Evolutionary conservation across 2,797 vertebrate genomes (phyloP).

Genomic region (Cryptoprocta ferox): DNA sequence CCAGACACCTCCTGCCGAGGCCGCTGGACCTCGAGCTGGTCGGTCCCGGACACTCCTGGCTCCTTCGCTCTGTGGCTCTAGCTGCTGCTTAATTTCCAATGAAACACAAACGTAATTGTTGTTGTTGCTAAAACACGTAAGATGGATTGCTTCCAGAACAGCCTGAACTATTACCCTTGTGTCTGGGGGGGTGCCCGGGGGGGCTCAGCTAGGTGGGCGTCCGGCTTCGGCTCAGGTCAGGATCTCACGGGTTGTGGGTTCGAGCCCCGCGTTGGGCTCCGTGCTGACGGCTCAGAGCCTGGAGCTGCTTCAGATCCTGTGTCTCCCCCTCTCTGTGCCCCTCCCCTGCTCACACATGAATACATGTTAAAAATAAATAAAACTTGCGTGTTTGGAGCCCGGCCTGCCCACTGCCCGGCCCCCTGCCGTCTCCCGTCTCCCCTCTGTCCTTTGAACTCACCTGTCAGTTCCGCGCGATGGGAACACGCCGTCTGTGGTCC

Average conservation of each 20-base stretch:
- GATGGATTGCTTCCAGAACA: background rate
- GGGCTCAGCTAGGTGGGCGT: too few relatives aligned
- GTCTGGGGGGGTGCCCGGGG: background rate
- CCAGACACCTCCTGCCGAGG: too few relatives aligned
- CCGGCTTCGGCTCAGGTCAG: too few relatives aligned
- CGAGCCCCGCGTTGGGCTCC: too few relatives aligned
- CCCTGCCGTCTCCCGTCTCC: background rate
- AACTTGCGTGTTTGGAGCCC: background rate
- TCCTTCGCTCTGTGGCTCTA: background rate
- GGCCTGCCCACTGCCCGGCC: background rate
- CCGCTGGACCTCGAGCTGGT: background rate
- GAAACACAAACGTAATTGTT: background rate
- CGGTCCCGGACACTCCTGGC: background rate
- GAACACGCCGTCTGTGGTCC: background rate
- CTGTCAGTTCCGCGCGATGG: background rate
- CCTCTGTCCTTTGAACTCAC: background rate
- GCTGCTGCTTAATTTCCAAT: background rate
- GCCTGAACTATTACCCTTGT: background rate
- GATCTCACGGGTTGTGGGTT: too few relatives aligned
- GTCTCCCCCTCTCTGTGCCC: too few relatives aligned
- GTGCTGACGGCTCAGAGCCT: too few relatives aligned
- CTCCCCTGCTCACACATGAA: too few relatives aligned
- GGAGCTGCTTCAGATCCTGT: too few relatives aligned
- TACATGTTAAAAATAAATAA: too few relatives aligned
- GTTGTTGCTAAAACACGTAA: background rate